A percentile compares a stretch with the other conserved stretches of the same genome.
Evolutionary conservation across 2,888 invertebrate species (phyloP).

Genomic region (Ethmia dodecea): DNA sequence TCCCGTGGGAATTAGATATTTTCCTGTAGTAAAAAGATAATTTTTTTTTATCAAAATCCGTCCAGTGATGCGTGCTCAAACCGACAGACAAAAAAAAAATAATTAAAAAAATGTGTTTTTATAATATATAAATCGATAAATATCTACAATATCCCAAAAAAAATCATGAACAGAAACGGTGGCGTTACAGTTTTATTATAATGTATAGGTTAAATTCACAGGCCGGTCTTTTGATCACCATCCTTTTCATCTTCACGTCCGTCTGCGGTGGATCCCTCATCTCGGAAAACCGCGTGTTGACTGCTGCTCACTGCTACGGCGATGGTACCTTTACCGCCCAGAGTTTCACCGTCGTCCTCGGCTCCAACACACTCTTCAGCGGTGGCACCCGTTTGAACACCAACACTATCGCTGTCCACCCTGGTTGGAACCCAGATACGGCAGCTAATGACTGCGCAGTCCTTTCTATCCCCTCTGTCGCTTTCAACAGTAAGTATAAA

Average conservation of each 20-base stretch:
- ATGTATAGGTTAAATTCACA: too few relatives aligned
- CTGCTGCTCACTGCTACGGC: constrained; percentile 42
- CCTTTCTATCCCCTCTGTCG: constrained; percentile 22
- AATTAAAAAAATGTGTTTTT: too few relatives aligned
- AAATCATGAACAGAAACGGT: too few relatives aligned
- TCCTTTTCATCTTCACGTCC: constrained; percentile 11
- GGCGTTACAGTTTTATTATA: too few relatives aligned
- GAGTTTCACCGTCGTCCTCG: constrained; percentile 38
- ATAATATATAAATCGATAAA: too few relatives aligned
- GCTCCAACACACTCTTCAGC: constrained; percentile 37
- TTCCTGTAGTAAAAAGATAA: too few relatives aligned
- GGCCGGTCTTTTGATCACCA: not conserved
- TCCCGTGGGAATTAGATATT: too few relatives aligned
- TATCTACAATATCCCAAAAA: too few relatives aligned
- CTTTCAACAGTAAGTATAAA: constrained; percentile 25
- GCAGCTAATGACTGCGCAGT: constrained; percentile 39
- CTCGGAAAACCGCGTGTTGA: constrained; percentile 27
- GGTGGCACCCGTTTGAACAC: constrained; percentile 35
- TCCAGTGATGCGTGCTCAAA: too few relatives aligned
- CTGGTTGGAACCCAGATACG: constrained; percentile 30
- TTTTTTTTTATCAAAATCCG: too few relatives aligned
- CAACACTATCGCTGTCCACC: constrained; percentile 29
- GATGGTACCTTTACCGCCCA: constrained; percentile 34
- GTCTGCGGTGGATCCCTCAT: constrained; percentile 43
- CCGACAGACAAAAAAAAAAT: too few relatives aligned